phyloP scores from a whole-genome alignment of 1,140 invertebrate species.

The Ptiloglossa arizonensis region DNA sequence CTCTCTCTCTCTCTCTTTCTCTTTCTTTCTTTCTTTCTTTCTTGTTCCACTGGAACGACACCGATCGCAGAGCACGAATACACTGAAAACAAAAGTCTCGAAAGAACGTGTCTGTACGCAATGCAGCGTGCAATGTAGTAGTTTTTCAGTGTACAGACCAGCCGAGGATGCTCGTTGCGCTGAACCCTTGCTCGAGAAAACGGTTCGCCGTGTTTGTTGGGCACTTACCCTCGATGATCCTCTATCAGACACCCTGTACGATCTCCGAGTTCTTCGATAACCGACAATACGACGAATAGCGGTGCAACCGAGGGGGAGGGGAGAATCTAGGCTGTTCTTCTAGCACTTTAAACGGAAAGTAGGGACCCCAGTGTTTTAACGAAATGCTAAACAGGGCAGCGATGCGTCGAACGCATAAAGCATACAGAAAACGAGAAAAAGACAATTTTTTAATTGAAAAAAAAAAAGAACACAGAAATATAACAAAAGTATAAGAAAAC shows the following conservation, averaged over 20 bases:
- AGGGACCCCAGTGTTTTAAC: conserved; percentile 80
- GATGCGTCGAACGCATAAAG: conserved; percentile 46
- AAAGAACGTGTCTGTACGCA: neutral
- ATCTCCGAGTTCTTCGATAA: conserved; percentile 38
- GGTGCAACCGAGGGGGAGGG: conserved; percentile 74
- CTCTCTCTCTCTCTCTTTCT: too few relatives aligned
- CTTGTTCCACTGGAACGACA: neutral
- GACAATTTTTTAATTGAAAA: conserved; percentile 20
- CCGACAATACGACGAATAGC: conserved; percentile 63
- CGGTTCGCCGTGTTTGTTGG: neutral
- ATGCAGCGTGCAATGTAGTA: neutral
- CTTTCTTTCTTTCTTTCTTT: too few relatives aligned
- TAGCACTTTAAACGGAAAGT: conserved; percentile 84
- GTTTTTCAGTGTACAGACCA: conserved; percentile 52
- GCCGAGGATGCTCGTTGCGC: conserved; percentile 11
- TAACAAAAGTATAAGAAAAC: neutral
- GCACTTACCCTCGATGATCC: neutral
- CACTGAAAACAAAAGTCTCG: conserved; percentile 45
- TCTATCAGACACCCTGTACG: conserved; percentile 68
- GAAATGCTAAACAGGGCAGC: conserved; percentile 71
- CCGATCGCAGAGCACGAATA: conserved; percentile 32
- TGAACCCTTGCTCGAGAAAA: neutral
- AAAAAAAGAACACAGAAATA: conserved; percentile 18
- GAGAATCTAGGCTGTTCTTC: conserved; percentile 82
- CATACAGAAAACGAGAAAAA: conserved; percentile 27